These are phyloP conservation scores for Agrotis exclamationis DNA, from an alignment of 2,888 invertebrate species.

Conservation along the genomic window DNA sequence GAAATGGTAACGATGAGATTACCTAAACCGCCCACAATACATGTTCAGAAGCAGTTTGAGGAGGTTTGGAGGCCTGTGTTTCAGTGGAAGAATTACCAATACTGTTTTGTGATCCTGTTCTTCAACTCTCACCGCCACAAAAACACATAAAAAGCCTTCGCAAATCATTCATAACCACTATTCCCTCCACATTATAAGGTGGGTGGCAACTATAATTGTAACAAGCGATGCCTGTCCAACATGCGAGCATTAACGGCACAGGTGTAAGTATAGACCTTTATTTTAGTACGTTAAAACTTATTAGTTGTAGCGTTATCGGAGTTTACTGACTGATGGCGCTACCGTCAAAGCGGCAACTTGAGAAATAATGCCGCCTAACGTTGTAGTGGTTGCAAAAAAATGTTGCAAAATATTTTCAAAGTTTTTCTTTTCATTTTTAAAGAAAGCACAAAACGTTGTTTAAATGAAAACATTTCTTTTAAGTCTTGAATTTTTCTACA, in stretches of 20 bases:
- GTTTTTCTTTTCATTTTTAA: too few species aligned
- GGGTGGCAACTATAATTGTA: slow-evolving; percentile 49
- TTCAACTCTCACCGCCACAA: not conserved
- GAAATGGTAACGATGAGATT: too few species aligned
- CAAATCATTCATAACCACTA: slow-evolving; percentile 32
- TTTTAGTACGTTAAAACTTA: slow-evolving; percentile 61
- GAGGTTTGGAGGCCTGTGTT: too few species aligned
- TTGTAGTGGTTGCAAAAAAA: slow-evolving; percentile 69
- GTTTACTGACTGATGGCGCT: slow-evolving; percentile 57
- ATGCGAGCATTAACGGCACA: slow-evolving; percentile 60
- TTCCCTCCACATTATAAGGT: slow-evolving; percentile 18
- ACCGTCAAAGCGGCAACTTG: slow-evolving; percentile 72
- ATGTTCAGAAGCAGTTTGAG: too few species aligned
- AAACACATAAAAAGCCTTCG: not conserved
- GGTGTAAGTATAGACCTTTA: slow-evolving; percentile 63
- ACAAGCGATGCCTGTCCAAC: slow-evolving; percentile 49
- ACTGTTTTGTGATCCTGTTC: not conserved
- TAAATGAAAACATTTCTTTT: too few species aligned
- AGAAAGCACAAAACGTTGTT: not conserved
- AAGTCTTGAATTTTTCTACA: too few species aligned
- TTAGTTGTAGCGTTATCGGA: slow-evolving; percentile 56
- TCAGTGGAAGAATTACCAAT: too few species aligned
- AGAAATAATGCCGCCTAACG: slow-evolving; percentile 75
- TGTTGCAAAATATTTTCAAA: not conserved
- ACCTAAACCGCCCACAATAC: too few species aligned